phyloP scores from a whole-genome alignment of 1,140 invertebrate genomes.

The Agrypnia vestita region DNA sequence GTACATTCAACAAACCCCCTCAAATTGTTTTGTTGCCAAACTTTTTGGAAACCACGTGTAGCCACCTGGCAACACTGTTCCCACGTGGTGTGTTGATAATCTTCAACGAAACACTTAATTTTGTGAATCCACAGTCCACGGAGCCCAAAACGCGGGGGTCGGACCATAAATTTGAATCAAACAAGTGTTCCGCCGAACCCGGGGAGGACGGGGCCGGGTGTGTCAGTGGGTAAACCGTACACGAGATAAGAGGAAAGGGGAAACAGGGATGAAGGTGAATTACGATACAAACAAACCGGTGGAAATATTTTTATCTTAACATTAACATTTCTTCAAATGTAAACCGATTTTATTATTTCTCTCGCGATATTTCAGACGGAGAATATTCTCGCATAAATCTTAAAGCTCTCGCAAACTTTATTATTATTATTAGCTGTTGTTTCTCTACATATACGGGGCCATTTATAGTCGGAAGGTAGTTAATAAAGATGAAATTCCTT shows the following conservation, averaged over 20 bases:
- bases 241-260: slow-evolving; percentile 31
- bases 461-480: no score
- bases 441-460: no score
- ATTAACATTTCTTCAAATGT: no score
- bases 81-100: slow-evolving; percentile 38
- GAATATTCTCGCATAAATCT: no score
- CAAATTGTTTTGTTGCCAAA: background rate
- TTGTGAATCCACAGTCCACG: slow-evolving; percentile 8
- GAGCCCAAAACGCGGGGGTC: slow-evolving; percentile 15
- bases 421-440: no score
- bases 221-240: slow-evolving; percentile 28
- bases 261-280: slow-evolving; percentile 5
- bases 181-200: slow-evolving; percentile 44
- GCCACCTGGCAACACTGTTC: background rate
- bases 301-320: background rate
- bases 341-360: no score
- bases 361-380: no score
- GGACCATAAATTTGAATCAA: slow-evolving; percentile 52
- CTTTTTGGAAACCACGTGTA: slow-evolving; percentile 17
- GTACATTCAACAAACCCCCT: background rate
- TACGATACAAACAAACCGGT: slow-evolving; percentile 11
- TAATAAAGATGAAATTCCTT: no score
- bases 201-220: background rate
- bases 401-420: no score
- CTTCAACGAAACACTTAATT: slow-evolving; percentile 39